Conservation (phyloP, 2,113 vertebrate species). For the Muscicapa adusta region DNA sequence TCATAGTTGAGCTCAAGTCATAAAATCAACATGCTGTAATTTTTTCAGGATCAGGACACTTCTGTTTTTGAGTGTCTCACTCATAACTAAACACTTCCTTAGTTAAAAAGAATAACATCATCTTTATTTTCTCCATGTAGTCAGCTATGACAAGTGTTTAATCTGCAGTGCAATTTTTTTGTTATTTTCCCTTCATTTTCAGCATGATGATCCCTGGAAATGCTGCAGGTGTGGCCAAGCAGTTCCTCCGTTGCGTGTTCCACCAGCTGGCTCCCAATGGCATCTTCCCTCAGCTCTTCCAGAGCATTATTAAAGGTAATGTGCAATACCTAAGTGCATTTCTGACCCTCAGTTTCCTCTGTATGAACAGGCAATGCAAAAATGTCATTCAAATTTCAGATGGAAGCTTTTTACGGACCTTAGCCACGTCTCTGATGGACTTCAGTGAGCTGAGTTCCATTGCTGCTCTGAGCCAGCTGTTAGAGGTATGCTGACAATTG, state of each 20-base stretch:
- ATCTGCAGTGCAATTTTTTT: not conserved
- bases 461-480: conserved; percentile 91
- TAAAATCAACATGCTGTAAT: not conserved
- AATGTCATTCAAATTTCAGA: conserved; percentile 72
- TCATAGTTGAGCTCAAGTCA: not conserved
- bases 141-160: not conserved
- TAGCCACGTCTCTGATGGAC: conserved; percentile 90
- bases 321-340: not conserved
- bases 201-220: conserved; percentile 99
- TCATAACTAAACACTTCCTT: not conserved
- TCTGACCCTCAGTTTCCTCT: not conserved
- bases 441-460: conserved; percentile 96
- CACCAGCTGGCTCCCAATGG: conserved; percentile 97
- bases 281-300: conserved; percentile 96
- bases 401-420: conserved; percentile 91
- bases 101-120: not conserved
- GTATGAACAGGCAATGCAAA: not conserved
- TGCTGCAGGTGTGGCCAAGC: conserved; percentile 96
- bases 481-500: conserved; percentile 80
- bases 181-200: not conserved
- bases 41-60: not conserved
- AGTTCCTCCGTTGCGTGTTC: conserved; percentile 96
- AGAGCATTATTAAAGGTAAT: conserved; percentile 97
- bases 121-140: not conserved
- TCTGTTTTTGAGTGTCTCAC: not conserved